Base-by-base conservation (phyloP, 2,113 vertebrate genomes). In the Cyprinodon variegatus region DNA sequence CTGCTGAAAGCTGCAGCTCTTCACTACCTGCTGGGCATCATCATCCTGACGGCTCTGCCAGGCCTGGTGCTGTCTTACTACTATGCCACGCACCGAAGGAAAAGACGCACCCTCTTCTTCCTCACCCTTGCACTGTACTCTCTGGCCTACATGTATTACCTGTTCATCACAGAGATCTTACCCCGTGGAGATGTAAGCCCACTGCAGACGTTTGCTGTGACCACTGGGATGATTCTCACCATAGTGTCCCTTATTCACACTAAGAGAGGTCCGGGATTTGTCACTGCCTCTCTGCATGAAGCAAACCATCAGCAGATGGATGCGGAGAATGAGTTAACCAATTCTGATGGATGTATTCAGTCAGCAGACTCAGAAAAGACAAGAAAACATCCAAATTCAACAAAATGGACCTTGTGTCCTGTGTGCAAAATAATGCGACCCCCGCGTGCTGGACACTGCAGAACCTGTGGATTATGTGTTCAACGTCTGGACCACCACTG, bases 401-500 rank as follows among this genome's bases (percentile, higher is more conserved):
- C 3, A 2, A 87, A 85, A 68, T 85, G 83, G 78, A 83, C 65
- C 61, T 29, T 88, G 87, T 98, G 96, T 68, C 11, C 92, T 3
- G 86, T 92, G 66, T 99, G 98, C 84, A 96, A 94, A 86, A 88
- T 96, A 87, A 85, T 94, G 64, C 94, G 95, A 6, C 96, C 97
- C 3, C 95, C 96, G 0, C 94, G 97, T 64, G 96, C 97, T 0
- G 98, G 98, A 86, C 97, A 99, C 81, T 99, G 98, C 93, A 91
- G 96, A 57, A 96, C 98, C 46, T 99, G 98, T 20, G 94, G 95
- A 43, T 86, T 92, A 69, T 98, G 98, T 61, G 94, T 99, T 15
- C 94, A 90, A 77, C 95, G 97, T 41, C 90, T 99, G 94, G 98
- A 99, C 86, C 97, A 99, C 84, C 97, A 99, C 79, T 99, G 97